Base-by-base conservation (phyloP, 2,888 invertebrate genomes). In the Odontocolon sp. region DNA sequence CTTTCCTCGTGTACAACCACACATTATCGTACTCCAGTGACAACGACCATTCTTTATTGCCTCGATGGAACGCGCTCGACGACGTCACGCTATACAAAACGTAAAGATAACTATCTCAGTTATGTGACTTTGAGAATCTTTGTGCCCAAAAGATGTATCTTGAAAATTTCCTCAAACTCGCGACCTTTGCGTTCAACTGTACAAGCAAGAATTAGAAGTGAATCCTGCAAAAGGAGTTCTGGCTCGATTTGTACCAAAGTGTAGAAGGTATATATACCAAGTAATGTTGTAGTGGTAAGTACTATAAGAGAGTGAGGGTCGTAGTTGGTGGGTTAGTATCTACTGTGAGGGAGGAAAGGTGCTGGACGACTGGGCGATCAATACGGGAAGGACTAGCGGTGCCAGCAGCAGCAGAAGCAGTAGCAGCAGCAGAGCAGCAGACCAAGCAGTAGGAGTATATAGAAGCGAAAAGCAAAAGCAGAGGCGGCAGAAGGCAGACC, bases 361-460 rank as follows among this genome's bases (percentile, higher is more conserved):
- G 87, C 86, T 64, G 71, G 73, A 84, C 84, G 72, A 77, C 36
- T 33, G 56, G 28, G 85, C 88, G 89, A 89, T 89, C 89, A 89
- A 89, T 89, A 89, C 89, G 84, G 85, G 84, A 89, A 89, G 88
- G 88, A 89, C 89, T 89, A 88, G 88, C 86, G 87, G 87, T 89
- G 88, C 89, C 88, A 89, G 88, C 54, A 66, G 69, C 68, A 57
- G 68, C 14, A 68, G 70, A 36, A 72, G 50, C 63, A 63, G 71
- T 71, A 64, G 67, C 59, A 40, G 57, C 56, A 18, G 64, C 64
- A 56, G 57, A 57, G 47, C 36, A 67, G 61, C 54, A 54, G 33
- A 77, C 76, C 54, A 33, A 63, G 76, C 71, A 33, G 71, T 70
- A 26, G 40, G 50, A 47, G 54, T 16, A 26, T 42, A 54, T 38